These are phyloP conservation scores for Coturnix japonica DNA, from an alignment of 2,113 vertebrate genomes.

Conservation along the genomic window DNA sequence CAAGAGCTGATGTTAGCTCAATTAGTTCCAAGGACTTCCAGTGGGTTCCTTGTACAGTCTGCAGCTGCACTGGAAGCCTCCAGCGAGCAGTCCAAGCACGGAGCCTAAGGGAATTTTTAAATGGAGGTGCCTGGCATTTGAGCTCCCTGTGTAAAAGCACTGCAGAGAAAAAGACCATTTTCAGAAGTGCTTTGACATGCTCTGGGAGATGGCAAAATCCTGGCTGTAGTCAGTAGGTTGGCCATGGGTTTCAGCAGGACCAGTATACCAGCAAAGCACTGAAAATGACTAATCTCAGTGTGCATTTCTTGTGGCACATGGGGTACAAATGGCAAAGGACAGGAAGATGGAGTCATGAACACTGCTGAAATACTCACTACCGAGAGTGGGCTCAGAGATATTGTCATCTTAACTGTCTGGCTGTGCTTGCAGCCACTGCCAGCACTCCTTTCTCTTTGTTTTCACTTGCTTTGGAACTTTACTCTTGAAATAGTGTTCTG, in stretches of 20 bases:
- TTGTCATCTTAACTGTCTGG: not conserved
- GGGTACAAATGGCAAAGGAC: not conserved
- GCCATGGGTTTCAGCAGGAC: not conserved
- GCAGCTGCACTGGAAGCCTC: accelerated
- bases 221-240: not conserved
- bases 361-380: not conserved
- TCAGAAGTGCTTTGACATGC: not conserved
- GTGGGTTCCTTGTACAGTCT: not conserved
- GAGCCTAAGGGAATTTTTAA: not conserved
- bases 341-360: accelerated
- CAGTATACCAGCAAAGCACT: not conserved
- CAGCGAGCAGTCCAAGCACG: not conserved
- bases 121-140: not conserved
- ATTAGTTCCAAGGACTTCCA: not conserved
- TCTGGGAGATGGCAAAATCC: not conserved
- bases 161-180: not conserved
- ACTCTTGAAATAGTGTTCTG: not conserved
- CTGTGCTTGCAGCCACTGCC: not conserved
- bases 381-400: not conserved
- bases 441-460: not conserved
- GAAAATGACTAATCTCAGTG: not conserved
- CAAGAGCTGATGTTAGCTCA: not conserved
- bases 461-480: not conserved
- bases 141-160: not conserved
- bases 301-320: not conserved